A percentile compares a stretch with the other conserved stretches of the same genome.
These are phyloP conservation scores for Danionella dracula DNA, from an alignment of 2,797 vertebrate genomes.

Conservation along the genomic window DNA sequence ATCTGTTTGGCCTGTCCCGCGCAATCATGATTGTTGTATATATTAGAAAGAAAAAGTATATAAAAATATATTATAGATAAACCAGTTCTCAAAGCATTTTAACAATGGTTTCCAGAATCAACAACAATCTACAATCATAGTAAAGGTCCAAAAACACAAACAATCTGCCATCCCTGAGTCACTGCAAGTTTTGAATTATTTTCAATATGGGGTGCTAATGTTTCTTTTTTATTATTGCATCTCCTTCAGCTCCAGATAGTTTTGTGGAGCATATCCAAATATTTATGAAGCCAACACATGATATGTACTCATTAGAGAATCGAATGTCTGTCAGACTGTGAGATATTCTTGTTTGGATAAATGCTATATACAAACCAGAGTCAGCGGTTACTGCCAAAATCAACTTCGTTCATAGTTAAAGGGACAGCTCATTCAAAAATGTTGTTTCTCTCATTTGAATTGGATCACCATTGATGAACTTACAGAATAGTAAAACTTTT, in stretches of 20 bases:
- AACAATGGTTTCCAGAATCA: too few species aligned
- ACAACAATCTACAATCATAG: slow-evolving; percentile 41
- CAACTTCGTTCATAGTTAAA: slow-evolving; percentile 1
- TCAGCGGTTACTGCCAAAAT: slow-evolving; percentile 7
- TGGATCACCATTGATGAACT: too few species aligned
- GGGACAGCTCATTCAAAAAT: too few species aligned
- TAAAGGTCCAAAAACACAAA: slow-evolving; percentile 45
- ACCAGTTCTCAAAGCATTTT: too few species aligned
- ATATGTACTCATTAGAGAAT: slow-evolving; percentile 45
- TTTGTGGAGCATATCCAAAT: slow-evolving; percentile 26
- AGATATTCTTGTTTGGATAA: slow-evolving; percentile 15
- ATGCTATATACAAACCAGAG: slow-evolving; percentile 4
- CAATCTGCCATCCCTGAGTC: slow-evolving; percentile 14
- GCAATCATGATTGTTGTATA: too few species aligned
- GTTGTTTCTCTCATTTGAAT: too few species aligned
- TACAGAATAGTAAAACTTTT: too few species aligned
- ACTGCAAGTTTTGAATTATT: slow-evolving; percentile 22
- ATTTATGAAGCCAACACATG: slow-evolving; percentile 26
- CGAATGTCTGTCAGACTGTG: slow-evolving; percentile 22
- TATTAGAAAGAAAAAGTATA: too few species aligned
- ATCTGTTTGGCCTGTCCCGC: slow-evolving; percentile 26
- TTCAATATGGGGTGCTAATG: slow-evolving; percentile 13
- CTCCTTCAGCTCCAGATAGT: slow-evolving; percentile 28
- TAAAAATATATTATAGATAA: too few species aligned
- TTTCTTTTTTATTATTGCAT: slow-evolving; percentile 49